phyloP scores from a whole-genome alignment of 1,140 invertebrate genomes.

The Trissolcus basalis region DNA sequence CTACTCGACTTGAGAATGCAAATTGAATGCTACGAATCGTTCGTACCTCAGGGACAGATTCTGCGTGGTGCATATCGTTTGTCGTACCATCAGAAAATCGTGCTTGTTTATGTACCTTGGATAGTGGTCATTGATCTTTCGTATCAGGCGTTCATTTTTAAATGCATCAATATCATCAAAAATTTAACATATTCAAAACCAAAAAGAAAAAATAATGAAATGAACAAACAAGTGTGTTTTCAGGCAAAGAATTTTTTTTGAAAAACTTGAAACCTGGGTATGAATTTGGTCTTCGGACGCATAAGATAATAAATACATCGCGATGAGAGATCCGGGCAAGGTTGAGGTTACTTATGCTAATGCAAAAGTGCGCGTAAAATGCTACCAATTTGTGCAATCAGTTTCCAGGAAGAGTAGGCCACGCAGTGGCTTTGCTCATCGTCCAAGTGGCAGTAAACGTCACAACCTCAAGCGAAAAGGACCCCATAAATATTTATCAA shows the following conservation, averaged over 20 bases:
- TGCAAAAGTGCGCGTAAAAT: conserved; percentile 36
- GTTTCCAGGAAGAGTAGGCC: conserved; percentile 31
- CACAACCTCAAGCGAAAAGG: conserved; percentile 47
- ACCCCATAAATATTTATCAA: conserved; percentile 55
- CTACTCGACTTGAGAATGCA: conserved; percentile 69
- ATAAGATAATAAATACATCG: conserved; percentile 17
- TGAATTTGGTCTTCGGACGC: not conserved
- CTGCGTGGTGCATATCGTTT: conserved; percentile 65
- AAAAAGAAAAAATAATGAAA: too few relatives aligned
- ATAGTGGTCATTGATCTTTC: conserved; percentile 15
- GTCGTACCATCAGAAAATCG: conserved; percentile 56
- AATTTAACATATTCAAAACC: too few relatives aligned
- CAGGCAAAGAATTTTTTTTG: too few relatives aligned
- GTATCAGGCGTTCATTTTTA: too few relatives aligned
- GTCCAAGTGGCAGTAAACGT: conserved; percentile 47
- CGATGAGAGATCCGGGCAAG: conserved; percentile 10
- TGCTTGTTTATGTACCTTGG: conserved; percentile 42
- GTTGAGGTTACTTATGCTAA: conserved; percentile 32
- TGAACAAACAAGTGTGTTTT: too few relatives aligned
- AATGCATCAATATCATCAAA: too few relatives aligned
- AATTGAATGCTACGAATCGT: conserved; percentile 67
- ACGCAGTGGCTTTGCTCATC: conserved; percentile 31
- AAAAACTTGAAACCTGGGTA: too few relatives aligned
- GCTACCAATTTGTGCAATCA: conserved; percentile 49
- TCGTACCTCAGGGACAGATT: conserved; percentile 67